Percentiles rank a stretch among this genome's conserved stretches.
These are phyloP conservation scores for Chelonoidis abingdonii DNA, from an alignment of 2,113 vertebrate genomes.

Conservation along the genomic window DNA sequence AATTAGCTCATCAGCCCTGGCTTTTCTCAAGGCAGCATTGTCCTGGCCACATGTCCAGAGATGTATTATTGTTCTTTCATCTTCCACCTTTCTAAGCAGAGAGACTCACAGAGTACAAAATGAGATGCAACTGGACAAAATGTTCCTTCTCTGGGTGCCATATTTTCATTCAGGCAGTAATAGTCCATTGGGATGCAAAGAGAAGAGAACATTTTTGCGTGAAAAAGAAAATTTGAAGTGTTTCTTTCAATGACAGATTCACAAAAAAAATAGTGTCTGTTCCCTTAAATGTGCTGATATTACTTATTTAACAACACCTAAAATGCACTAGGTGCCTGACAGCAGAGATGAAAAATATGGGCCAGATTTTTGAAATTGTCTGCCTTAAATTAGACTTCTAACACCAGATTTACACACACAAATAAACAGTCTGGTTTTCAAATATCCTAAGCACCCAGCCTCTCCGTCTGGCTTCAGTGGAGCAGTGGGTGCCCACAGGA, in stretches of 20 bases:
- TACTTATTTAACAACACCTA: not conserved
- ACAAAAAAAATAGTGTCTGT: accelerated
- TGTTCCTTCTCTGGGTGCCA: not conserved
- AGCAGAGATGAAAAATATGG: not conserved
- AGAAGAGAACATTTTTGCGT: not conserved
- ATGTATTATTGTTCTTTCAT: not conserved
- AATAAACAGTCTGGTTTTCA: not conserved
- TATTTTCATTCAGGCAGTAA: not conserved
- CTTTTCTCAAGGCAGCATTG: constrained; percentile 25
- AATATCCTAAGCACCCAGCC: not conserved
- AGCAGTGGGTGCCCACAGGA: not conserved
- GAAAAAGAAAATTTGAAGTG: not conserved
- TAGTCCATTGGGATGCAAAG: not conserved
- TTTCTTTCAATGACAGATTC: not conserved
- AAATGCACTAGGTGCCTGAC: not conserved
- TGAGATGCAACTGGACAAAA: not conserved
- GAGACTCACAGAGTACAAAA: constrained; percentile 13
- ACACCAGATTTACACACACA: not conserved
- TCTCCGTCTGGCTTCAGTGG: not conserved
- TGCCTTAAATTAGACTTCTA: not conserved
- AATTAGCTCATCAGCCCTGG: not conserved
- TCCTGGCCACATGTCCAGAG: not conserved
- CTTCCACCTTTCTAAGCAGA: not conserved
- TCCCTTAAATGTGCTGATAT: not conserved
- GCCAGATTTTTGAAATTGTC: not conserved